These are phyloP conservation scores for Ceramica pisi DNA, from an alignment of 2,888 invertebrate genomes.

Conservation along the genomic window DNA sequence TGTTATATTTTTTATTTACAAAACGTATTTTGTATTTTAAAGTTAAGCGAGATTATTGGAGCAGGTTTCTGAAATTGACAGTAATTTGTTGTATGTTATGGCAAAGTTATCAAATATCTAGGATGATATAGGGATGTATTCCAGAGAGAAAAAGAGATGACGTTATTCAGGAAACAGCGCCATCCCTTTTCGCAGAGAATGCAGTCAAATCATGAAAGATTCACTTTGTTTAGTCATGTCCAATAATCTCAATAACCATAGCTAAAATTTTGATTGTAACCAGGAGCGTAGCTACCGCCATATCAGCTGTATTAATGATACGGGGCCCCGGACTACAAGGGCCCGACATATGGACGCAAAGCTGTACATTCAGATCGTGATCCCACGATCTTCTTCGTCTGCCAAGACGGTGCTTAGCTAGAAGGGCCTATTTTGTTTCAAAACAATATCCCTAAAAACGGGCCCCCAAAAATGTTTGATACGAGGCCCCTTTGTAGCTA, in stretches of 20 bases:
- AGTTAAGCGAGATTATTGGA: slow-evolving; percentile 37
- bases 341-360: no score
- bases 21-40: slow-evolving; percentile 60
- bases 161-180: background rate
- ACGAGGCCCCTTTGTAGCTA: no score
- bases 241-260: slow-evolving; percentile 44
- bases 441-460: no score
- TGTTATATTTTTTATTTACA: slow-evolving; percentile 82
- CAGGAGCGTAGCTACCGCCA: no score
- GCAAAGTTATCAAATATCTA: slow-evolving; percentile 1
- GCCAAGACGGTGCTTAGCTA: no score
- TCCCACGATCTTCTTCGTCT: no score
- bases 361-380: no score
- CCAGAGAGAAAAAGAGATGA: slow-evolving; percentile 3
- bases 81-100: background rate
- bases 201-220: background rate
- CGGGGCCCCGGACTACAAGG: no score
- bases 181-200: slow-evolving; percentile 1
- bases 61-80: background rate
- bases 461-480: no score
- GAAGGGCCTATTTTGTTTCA: no score
- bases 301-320: no score
- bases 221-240: background rate
- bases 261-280: slow-evolving; percentile 42
- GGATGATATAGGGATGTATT: background rate